Evolutionary conservation across 2,888 invertebrate genomes (phyloP).

Genomic region (Meganola albula): DNA sequence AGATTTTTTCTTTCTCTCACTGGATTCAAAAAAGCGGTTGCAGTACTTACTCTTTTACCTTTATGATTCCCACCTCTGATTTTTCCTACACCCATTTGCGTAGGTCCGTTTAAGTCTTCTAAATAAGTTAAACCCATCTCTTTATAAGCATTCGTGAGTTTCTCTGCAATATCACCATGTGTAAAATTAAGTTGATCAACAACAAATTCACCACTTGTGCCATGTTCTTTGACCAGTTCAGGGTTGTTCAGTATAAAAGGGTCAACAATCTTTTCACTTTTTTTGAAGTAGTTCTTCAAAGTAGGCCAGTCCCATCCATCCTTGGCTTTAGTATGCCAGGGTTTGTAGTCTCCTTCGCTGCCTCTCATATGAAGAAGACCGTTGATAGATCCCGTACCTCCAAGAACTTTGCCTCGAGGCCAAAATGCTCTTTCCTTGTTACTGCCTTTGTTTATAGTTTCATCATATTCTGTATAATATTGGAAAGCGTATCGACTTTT

Average conservation of each 20-base stretch:
- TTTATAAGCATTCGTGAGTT: slow-evolving; percentile 55
- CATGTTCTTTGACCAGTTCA: slow-evolving; percentile 53
- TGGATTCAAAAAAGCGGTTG: slow-evolving; percentile 66
- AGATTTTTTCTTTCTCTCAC: slow-evolving; percentile 50
- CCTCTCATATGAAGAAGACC: slow-evolving; percentile 62
- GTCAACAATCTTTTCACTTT: slow-evolving; percentile 60
- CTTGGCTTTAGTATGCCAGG: slow-evolving; percentile 50
- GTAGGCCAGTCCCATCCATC: slow-evolving; percentile 66
- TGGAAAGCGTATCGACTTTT: slow-evolving; percentile 46
- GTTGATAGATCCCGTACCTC: slow-evolving; percentile 66
- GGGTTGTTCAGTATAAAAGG: slow-evolving; percentile 56
- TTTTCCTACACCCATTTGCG: slow-evolving; percentile 75
- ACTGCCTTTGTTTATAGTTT: slow-evolving; percentile 44
- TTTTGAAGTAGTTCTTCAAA: slow-evolving; percentile 56
- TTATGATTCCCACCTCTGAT: slow-evolving; percentile 68
- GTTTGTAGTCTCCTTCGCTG: slow-evolving; percentile 52
- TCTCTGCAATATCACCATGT: slow-evolving; percentile 47
- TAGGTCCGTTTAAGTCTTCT: slow-evolving; percentile 57
- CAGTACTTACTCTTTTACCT: slow-evolving; percentile 75
- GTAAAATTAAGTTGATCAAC: slow-evolving; percentile 69
- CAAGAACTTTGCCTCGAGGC: slow-evolving; percentile 61
- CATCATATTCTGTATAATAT: slow-evolving; percentile 57
- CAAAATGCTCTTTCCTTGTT: slow-evolving; percentile 48
- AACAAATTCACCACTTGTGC: slow-evolving; percentile 67
- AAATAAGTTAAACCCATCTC: slow-evolving; percentile 70